Percentiles rank a stretch among this genome's conserved stretches.
phyloP scores from a whole-genome alignment of 2,888 invertebrate species.

The Chaitophorus viminalis region DNA sequence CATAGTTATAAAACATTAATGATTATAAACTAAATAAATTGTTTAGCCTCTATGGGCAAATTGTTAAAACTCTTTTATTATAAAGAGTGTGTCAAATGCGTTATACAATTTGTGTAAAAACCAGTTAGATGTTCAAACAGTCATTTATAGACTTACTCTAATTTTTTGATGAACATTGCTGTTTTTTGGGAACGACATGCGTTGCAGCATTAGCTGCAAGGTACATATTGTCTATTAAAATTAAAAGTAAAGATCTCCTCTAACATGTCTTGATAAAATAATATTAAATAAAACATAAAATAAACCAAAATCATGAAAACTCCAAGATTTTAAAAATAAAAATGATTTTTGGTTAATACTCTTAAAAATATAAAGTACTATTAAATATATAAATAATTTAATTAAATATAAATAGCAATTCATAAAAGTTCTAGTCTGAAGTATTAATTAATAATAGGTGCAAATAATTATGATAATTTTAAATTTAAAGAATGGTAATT shows the following conservation, averaged over 20 bases:
- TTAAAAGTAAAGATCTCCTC: constrained; percentile 31
- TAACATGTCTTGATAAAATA: constrained; percentile 58
- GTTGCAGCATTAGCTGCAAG: constrained; percentile 91
- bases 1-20: constrained; percentile 16
- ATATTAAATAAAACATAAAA: constrained; percentile 37
- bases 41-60: background rate
- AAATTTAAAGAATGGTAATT: no score
- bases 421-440: no score
- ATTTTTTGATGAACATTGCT: constrained; percentile 88
- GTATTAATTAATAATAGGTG: no score
- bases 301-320: constrained; percentile 6
- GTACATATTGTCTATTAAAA: constrained; percentile 63
- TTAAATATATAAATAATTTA: no score
- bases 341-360: no score
- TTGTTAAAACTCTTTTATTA: constrained; percentile 49
- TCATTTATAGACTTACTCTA: constrained; percentile 79
- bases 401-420: no score
- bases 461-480: no score
- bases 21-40: constrained; percentile 10
- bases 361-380: no score
- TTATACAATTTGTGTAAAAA: constrained; percentile 47
- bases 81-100: constrained; percentile 51
- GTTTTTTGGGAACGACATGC: constrained; percentile 86
- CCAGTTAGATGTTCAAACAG: constrained; percentile 50
- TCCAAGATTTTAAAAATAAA: background rate